Base-by-base conservation (phyloP, 2,113 vertebrate genomes). In the Casuarius casuarius region DNA sequence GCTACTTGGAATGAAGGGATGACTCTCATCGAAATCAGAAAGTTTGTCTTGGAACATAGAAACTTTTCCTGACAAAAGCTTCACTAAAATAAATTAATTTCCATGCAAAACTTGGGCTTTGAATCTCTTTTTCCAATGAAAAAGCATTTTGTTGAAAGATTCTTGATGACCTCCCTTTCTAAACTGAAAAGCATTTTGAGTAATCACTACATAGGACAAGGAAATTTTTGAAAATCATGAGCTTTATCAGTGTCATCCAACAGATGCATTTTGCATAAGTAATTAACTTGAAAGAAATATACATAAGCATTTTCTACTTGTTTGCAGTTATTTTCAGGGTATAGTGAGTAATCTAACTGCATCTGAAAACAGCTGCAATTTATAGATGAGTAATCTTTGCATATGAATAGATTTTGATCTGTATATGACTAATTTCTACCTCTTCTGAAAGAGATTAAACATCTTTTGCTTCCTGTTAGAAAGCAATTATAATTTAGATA, bases 361-460 rank as follows among this genome's bases (percentile, higher is more conserved):
- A 67, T 82, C 62, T 91, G 78, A 86, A 79, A 89, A 95, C 89
- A 97, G 87, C 74, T 90, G 89, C 92, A 89, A 76, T 94, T 94
- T 94, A 82, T 79, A 92, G 94, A 96, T 82, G 84, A 95, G 59
- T 29, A 67, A 49, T 84, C 87, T 91, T 95, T 91, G 84, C 93
- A 91, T 89, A 88, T 92, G 77, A 94, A 97, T 94, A 62, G 90
- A 71, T 87, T 94, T 83, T 81, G 54, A 82, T 92, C 91, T 70
- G 38, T 66, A 59, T 61, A 72, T 28, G 16, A 93, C 80, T 95
- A 52, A 94, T 97, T 94, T 80, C 72, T 90, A 9, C 72, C 96
- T 70, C 49, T 92, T 91, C 73, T 94, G 72, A 91, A 92, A 56
- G 26, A 67, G 54, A 80, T 63, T 87, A 46, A 87, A 18, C 51